Evolutionary conservation across 1,140 invertebrate genomes (phyloP).

Genomic region (Pentalonia nigronervosa): DNA sequence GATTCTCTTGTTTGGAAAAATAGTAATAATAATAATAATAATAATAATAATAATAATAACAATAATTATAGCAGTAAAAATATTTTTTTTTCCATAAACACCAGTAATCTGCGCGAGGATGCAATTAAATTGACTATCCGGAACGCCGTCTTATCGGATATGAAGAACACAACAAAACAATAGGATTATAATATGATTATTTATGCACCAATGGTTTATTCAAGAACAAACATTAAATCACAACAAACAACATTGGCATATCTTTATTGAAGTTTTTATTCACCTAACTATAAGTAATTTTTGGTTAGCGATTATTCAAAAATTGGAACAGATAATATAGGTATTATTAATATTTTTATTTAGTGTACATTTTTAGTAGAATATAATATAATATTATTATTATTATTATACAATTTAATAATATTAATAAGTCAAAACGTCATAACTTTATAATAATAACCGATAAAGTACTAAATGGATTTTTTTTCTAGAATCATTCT

Average conservation of each 20-base stretch:
- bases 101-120: not conserved
- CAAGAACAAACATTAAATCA: not conserved
- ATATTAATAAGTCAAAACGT: not conserved
- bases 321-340: not conserved
- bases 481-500: not conserved
- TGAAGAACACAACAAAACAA: not conserved
- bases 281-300: constrained; percentile 18
- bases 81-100: not conserved
- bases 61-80: too few species aligned
- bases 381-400: not conserved
- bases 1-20: not conserved
- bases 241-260: not conserved
- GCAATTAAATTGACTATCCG: not conserved
- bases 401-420: not conserved
- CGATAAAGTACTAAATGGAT: not conserved
- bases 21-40: not conserved
- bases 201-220: not conserved
- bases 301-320: not conserved
- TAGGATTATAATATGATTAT: not conserved
- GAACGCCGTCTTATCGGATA: not conserved
- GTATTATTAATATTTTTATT: not conserved
- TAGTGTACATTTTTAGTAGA: not conserved
- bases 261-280: not conserved
- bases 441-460: constrained; percentile 16
- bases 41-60: not conserved